Evolutionary conservation across 2,888 invertebrate genomes (phyloP).

Genomic region (Athalia circularis): DNA sequence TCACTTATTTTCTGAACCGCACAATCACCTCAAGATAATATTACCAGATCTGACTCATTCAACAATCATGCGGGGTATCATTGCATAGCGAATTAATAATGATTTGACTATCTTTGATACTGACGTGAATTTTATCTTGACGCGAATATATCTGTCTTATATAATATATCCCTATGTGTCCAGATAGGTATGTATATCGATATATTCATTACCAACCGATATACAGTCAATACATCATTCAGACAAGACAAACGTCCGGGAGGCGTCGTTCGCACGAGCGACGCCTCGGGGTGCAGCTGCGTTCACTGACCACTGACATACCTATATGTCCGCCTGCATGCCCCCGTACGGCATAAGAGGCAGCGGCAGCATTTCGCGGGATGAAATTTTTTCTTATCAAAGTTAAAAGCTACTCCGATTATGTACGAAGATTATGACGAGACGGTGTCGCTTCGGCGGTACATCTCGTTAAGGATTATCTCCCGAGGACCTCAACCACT

Average conservation of each 20-base stretch:
- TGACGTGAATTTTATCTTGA: not conserved
- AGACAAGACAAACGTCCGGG: not conserved
- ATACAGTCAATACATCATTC: not conserved
- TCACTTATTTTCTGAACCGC: not conserved
- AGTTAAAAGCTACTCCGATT: too few species aligned
- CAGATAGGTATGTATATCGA: not conserved
- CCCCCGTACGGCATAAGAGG: too few species aligned
- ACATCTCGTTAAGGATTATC: too few species aligned
- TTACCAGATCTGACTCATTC: not conserved
- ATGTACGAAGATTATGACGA: too few species aligned
- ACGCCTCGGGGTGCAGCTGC: not conserved
- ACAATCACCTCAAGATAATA: slow-evolving; percentile 26
- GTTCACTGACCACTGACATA: not conserved
- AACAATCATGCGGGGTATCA: not conserved
- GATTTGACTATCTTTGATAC: slow-evolving; percentile 20
- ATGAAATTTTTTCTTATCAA: too few species aligned
- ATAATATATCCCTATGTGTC: too few species aligned
- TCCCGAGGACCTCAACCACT: too few species aligned
- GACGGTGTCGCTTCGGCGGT: too few species aligned
- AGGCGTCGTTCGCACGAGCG: not conserved
- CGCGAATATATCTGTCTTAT: not conserved
- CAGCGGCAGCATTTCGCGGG: too few species aligned
- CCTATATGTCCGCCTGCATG: too few species aligned
- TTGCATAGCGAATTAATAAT: slow-evolving; percentile 22
- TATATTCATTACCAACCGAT: not conserved